phyloP scores from a whole-genome alignment of 2,888 invertebrate genomes.

The Phalangium opilio region DNA sequence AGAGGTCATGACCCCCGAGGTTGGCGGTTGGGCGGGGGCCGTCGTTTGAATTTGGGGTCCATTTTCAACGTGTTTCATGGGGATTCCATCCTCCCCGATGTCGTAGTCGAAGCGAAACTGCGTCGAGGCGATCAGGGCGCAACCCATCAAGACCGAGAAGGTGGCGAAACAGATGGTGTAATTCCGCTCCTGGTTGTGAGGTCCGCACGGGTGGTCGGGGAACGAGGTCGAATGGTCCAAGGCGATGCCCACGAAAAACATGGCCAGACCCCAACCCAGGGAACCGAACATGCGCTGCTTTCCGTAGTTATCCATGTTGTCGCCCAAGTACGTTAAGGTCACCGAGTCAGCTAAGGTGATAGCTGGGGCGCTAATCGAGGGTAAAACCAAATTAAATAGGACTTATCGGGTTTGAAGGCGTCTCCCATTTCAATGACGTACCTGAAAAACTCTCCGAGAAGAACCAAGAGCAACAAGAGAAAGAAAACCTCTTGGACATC shows the following conservation, averaged over 20 bases:
- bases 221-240: constrained; percentile 93
- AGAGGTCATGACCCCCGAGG: no score
- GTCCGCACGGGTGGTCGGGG: constrained; percentile 57
- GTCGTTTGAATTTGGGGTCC: constrained; percentile 3
- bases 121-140: constrained; percentile 77
- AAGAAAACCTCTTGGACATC: constrained; percentile 95
- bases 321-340: constrained; percentile 45
- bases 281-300: constrained; percentile 97
- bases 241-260: constrained; percentile 95
- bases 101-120: constrained; percentile 51
- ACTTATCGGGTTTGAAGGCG: no score
- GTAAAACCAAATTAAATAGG: no score
- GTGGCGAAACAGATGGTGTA: constrained; percentile 97
- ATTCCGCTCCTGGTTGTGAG: constrained; percentile 82
- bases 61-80: constrained; percentile 15
- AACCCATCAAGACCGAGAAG: constrained; percentile 91
- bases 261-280: constrained; percentile 92
- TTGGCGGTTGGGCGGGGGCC: neutral
- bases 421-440: no score
- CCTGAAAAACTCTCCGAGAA: constrained; percentile 96
- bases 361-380: constrained; percentile 88
- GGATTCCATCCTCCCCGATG: constrained; percentile 13
- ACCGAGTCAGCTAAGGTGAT: constrained; percentile 79
- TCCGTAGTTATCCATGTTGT: constrained; percentile 60
- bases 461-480: constrained; percentile 72